Base-by-base conservation (phyloP, 2,888 invertebrate species). In the Epirrhoe tristata region DNA sequence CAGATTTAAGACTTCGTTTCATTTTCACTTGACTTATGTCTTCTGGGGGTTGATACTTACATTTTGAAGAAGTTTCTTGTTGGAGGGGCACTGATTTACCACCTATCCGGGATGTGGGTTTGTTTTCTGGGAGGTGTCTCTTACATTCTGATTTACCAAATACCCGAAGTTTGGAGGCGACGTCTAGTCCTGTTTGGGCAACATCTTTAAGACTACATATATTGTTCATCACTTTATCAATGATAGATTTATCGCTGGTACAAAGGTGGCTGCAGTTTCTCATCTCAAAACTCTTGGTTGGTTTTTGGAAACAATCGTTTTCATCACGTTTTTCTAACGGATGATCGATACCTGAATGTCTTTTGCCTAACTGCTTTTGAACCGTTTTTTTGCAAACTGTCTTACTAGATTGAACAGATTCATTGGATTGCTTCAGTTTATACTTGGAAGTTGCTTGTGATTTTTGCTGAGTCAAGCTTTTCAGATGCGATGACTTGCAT, bases 1-100 rank as follows among this genome's bases (percentile, higher is more conserved):
- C 34, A 10, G 46, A n/a, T 34, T 53, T 57, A 32, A 17, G 53
- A 46, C 48, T 58, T 34, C 58, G 58, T 46, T 63, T 58, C 6
- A 10, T 12, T 34, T 58, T 4, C 51, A 63, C 39, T 43, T 43
- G 39, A 43, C 39, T 43, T 43, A 12, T 43, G 39, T 12, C 39
- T 43, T 12, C 39, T 43, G 39, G 39, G 39, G 4, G 39, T 43
- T 16, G 48, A 16, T 16, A 6, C 7, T 14, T 16, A 48, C 16
- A 48, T 48, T 24, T 24, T 24, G 24, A 24, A 24, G 24, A 24
- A 24, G 24, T 24, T 24, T 1, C 24, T 24, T 24, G 24, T 24
- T 1, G 24, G 3, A 24, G 24, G 24, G 24, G 24, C 24, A 14
- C 16, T 48, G 48, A 48, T 24, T 24, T 24, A 24, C 3, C 24